phyloP scores from a whole-genome alignment of 2,113 vertebrate genomes.

The Acanthisitta chloris region DNA sequence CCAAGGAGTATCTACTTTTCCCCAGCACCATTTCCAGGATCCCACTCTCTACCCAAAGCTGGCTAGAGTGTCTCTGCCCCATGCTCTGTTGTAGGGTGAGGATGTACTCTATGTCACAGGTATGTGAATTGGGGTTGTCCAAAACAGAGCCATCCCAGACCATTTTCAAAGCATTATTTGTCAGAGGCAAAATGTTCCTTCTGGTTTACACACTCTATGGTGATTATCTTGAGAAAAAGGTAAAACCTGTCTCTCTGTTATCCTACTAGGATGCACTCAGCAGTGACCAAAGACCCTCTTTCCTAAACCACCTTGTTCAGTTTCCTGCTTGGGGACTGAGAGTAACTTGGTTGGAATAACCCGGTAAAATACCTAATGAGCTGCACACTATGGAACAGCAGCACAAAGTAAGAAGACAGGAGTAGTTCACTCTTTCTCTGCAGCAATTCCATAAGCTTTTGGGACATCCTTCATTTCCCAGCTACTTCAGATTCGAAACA shows the following conservation, averaged over 20 bases:
- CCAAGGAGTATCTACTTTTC: neutral
- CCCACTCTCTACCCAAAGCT: neutral
- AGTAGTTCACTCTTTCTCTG: rapidly evolving
- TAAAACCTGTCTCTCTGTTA: neutral
- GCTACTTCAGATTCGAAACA: neutral
- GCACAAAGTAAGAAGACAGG: neutral
- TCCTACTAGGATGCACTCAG: neutral
- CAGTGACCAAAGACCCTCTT: neutral
- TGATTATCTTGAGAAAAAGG: neutral
- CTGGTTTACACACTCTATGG: neutral
- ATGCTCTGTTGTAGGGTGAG: neutral
- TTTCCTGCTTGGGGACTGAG: neutral
- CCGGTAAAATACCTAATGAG: neutral
- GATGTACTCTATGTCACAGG: rapidly evolving
- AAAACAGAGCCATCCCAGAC: neutral
- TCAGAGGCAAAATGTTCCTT: neutral
- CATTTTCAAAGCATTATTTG: neutral
- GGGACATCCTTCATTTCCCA: neutral
- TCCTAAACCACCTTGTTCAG: neutral
- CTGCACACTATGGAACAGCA: neutral
- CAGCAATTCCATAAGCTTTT: neutral
- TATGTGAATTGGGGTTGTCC: neutral
- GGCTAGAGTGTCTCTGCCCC: neutral
- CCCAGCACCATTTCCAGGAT: neutral
- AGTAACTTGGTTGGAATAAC: neutral